Conservation (phyloP, 2,113 vertebrate species). For the Prinia subflava region DNA sequence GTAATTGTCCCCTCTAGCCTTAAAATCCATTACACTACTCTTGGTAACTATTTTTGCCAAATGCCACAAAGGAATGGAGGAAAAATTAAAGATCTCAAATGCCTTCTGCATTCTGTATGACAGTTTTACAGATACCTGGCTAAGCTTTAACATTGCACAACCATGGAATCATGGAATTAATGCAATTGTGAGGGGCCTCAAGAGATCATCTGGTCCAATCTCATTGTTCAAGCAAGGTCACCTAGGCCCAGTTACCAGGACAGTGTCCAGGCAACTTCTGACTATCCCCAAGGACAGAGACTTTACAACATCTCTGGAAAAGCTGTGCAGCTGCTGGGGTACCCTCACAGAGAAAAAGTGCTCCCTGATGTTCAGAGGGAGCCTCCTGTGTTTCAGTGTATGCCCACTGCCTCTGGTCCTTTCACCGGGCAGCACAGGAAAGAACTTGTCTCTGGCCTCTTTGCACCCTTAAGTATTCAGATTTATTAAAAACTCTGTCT, state of each 20-base stretch:
- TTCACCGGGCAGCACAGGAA: neutral
- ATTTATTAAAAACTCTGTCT: neutral
- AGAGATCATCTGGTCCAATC: neutral
- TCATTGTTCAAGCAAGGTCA: neutral
- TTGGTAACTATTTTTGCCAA: neutral
- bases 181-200: neutral
- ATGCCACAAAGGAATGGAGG: neutral
- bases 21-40: neutral
- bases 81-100: neutral
- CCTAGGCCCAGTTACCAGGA: neutral
- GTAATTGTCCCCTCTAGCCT: neutral
- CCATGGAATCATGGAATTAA: neutral
- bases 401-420: neutral
- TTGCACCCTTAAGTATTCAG: neutral
- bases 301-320: neutral
- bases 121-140: neutral
- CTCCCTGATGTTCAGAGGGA: neutral
- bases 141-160: neutral
- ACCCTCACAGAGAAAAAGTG: neutral
- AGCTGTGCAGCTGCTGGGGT: rapidly evolving
- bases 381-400: neutral
- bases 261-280: rapidly evolving
- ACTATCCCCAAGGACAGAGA: neutral
- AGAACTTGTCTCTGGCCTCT: rapidly evolving
- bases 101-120: neutral